phyloP scores from a whole-genome alignment of 1,140 invertebrate genomes.

The Drosophila ohnishii region DNA sequence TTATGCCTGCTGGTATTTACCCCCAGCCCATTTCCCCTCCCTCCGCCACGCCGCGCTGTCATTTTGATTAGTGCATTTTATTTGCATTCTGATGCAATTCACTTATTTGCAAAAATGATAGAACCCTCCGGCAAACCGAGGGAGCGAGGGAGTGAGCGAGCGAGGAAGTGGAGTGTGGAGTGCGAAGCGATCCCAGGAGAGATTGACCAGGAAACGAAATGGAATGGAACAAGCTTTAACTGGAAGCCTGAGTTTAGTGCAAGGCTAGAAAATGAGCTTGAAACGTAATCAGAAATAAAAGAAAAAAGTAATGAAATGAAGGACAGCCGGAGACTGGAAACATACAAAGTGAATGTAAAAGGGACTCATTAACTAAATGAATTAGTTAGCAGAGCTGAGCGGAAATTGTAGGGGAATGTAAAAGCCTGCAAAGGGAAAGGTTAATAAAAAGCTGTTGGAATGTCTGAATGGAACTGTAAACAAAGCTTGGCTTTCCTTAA shows the following conservation, averaged over 20 bases:
- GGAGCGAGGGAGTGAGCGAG: not conserved
- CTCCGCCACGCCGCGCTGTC: not conserved
- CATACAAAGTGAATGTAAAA: conserved; percentile 15
- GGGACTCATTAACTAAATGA: conserved; percentile 15
- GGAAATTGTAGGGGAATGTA: not conserved
- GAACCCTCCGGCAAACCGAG: not conserved
- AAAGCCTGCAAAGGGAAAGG: not conserved
- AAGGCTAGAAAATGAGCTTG: not conserved
- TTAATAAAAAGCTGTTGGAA: not conserved
- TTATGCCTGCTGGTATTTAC: conserved; percentile 50
- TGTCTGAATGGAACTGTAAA: not conserved
- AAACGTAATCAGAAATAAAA: not conserved
- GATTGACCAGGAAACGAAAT: not conserved
- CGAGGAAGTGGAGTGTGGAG: too few species aligned
- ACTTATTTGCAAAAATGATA: conserved; percentile 50
- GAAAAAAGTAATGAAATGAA: conserved; percentile 1
- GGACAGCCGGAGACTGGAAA: not conserved
- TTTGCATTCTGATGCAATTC: conserved; percentile 64
- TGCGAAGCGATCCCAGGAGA: not conserved
- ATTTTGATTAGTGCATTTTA: conserved; percentile 76
- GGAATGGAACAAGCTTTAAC: not conserved
- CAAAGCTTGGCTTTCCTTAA: not conserved
- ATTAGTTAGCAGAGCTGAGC: conserved; percentile 1
- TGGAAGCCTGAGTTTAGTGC: not conserved
- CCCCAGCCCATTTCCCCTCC: conserved; percentile 1